These are phyloP conservation scores for Holcopasites calliopsidis DNA, from an alignment of 1,140 invertebrate species.

Conservation along the genomic window DNA sequence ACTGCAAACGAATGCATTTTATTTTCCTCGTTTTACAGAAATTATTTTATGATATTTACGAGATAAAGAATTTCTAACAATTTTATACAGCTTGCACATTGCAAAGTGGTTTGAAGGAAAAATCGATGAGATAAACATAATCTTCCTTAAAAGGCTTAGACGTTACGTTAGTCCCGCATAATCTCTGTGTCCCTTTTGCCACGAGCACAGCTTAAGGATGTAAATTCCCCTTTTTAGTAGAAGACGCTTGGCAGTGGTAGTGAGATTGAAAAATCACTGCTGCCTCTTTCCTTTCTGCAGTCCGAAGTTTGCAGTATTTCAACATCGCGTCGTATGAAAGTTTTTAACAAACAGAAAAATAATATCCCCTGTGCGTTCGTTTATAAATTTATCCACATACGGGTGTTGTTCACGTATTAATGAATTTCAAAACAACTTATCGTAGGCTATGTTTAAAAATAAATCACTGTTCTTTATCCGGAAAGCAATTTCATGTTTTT, in stretches of 20 bases:
- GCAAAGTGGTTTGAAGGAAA: not conserved
- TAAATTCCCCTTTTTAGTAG: conserved; percentile 12
- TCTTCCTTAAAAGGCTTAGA: not conserved
- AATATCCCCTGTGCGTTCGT: too few relatives aligned
- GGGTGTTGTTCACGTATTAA: too few relatives aligned
- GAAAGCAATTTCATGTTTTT: too few relatives aligned
- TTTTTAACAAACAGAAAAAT: not conserved
- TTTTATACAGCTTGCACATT: too few relatives aligned
- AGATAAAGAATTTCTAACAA: too few relatives aligned
- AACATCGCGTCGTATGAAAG: not conserved
- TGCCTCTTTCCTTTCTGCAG: not conserved
- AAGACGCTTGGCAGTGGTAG: not conserved
- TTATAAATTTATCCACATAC: too few relatives aligned
- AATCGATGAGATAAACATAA: not conserved
- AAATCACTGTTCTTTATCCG: too few relatives aligned
- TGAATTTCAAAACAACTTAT: too few relatives aligned
- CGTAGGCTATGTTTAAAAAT: too few relatives aligned
- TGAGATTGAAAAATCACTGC: conserved; percentile 21
- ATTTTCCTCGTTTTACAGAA: too few relatives aligned
- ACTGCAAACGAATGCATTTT: too few relatives aligned
- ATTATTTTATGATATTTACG: too few relatives aligned
- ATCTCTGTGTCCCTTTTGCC: conserved; percentile 7
- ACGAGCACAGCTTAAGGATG: conserved; percentile 3
- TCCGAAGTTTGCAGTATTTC: not conserved
- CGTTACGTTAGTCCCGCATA: not conserved